phyloP scores from a whole-genome alignment of 2,888 invertebrate species.

The Scaptomyza cyrtandrae region DNA sequence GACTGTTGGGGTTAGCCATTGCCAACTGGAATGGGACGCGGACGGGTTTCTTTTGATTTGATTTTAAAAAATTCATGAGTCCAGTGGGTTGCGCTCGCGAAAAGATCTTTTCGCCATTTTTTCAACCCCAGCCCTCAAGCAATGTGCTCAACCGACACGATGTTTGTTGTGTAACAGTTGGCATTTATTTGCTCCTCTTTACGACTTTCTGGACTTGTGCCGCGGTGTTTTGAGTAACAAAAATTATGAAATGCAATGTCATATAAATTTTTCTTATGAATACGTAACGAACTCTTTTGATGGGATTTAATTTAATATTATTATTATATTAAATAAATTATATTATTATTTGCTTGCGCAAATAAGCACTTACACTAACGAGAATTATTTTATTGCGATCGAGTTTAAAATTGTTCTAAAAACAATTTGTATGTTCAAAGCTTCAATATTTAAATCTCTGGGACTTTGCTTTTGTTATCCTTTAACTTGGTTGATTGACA shows the following conservation, averaged over 20 bases:
- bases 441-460: neutral
- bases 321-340: no score
- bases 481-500: neutral
- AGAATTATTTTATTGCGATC: no score
- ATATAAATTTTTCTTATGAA: constrained; percentile 2
- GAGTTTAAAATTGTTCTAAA: no score
- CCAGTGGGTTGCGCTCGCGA: constrained; percentile 50
- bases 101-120: constrained; percentile 31
- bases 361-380: neutral
- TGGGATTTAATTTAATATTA: no score
- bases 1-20: constrained; percentile 47
- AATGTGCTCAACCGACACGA: constrained; percentile 33
- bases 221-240: neutral
- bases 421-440: neutral
- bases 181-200: constrained; percentile 9
- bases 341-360: neutral
- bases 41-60: constrained; percentile 58
- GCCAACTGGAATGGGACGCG: constrained; percentile 24
- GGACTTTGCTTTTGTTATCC: neutral
- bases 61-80: constrained; percentile 72
- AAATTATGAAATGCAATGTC: constrained; percentile 26
- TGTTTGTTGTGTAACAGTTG: constrained; percentile 28
- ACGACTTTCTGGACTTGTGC: constrained; percentile 11
- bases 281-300: neutral
- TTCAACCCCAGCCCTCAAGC: neutral